phyloP scores from a whole-genome alignment of 2,113 vertebrate species.

The Passer montanus region DNA sequence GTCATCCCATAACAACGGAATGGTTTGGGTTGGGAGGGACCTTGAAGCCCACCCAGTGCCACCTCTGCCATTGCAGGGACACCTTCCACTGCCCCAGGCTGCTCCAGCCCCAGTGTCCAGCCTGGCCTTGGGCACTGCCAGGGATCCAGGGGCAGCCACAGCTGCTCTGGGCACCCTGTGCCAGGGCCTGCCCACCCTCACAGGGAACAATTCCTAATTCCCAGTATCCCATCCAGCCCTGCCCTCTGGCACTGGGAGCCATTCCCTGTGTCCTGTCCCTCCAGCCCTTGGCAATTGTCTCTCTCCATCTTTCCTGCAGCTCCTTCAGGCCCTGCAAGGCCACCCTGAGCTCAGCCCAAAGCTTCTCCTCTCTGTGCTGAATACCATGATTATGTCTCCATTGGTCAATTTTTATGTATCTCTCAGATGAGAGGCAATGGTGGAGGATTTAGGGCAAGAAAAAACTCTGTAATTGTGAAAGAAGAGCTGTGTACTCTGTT shows the following conservation, averaged over 20 bases:
- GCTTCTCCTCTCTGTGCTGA: background rate
- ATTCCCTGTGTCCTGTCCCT: background rate
- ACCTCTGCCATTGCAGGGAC: background rate
- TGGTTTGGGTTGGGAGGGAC: background rate
- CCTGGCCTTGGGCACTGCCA: background rate
- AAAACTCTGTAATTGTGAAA: background rate
- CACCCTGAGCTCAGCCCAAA: rapidly evolving
- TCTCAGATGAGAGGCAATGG: background rate
- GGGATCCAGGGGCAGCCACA: background rate
- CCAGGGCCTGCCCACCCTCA: background rate
- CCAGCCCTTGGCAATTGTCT: background rate
- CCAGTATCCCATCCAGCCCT: rapidly evolving
- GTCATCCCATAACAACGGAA: background rate
- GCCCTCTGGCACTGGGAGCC: background rate
- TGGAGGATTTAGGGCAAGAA: background rate
- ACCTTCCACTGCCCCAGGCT: background rate
- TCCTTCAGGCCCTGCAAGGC: background rate
- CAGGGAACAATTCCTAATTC: background rate
- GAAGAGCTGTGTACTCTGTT: background rate
- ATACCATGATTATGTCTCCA: background rate
- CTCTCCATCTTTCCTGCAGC: background rate
- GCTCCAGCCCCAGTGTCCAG: background rate
- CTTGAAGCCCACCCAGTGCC: rapidly evolving
- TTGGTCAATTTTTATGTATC: background rate
- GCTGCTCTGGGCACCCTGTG: background rate